These are phyloP conservation scores for Coenonympha glycerion DNA, from an alignment of 2,888 invertebrate species.

Conservation along the genomic window DNA sequence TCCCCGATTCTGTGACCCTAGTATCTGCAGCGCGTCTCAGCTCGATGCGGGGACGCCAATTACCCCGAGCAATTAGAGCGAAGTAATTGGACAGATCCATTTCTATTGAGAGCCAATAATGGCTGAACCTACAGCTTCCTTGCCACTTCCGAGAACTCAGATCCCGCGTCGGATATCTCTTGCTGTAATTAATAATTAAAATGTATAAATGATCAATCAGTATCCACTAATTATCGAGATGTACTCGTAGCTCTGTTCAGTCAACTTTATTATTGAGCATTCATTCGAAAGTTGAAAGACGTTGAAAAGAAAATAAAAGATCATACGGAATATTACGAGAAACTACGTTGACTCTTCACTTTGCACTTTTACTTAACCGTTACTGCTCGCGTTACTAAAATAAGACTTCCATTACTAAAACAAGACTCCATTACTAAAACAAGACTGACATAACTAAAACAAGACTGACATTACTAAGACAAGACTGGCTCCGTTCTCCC, in stretches of 20 bases:
- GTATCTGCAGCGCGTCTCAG: background rate
- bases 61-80: constrained; percentile 6
- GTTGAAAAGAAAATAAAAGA: no score
- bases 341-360: no score
- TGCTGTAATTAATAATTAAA: background rate
- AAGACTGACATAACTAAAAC: no score
- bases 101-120: constrained; percentile 11
- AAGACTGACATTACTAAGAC: no score
- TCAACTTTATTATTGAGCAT: no score
- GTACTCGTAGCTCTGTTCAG: background rate
- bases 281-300: no score
- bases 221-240: background rate
- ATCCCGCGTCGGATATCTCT: background rate
- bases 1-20: background rate
- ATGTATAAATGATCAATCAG: background rate
- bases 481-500: no score
- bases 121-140: constrained; percentile 1
- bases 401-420: no score
- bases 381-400: no score
- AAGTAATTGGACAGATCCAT: constrained; percentile 11
- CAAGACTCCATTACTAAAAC: no score
- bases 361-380: no score
- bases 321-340: no score
- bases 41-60: constrained; percentile 1
- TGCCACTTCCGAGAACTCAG: constrained; percentile 4